phyloP scores from a whole-genome alignment of 1,140 invertebrate species.

The Watersipora subatra region DNA sequence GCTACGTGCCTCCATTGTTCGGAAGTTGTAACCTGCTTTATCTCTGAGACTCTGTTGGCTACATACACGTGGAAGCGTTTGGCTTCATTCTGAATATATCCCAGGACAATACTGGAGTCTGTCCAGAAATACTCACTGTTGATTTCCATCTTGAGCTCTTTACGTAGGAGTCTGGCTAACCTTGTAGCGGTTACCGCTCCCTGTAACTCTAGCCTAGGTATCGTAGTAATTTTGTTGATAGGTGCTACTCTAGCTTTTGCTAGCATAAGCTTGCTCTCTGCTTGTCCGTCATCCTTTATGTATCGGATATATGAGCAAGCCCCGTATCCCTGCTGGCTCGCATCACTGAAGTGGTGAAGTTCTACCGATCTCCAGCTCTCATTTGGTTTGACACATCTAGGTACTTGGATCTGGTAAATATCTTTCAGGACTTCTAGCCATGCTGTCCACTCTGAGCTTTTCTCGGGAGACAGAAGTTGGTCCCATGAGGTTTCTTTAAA shows the following conservation, averaged over 20 bases:
- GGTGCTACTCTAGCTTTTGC: conserved; percentile 1
- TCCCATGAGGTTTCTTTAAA: not conserved
- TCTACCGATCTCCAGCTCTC: not conserved
- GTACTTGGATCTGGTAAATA: not conserved
- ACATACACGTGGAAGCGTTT: conserved; percentile 8
- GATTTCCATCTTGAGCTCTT: conserved; percentile 1
- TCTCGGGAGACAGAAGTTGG: not conserved
- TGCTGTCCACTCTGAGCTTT: not conserved
- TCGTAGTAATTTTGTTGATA: not conserved
- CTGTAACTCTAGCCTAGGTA: not conserved
- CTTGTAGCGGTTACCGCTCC: conserved; percentile 4
- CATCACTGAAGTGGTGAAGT: conserved; percentile 7
- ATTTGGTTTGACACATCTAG: not conserved
- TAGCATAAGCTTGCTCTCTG: not conserved
- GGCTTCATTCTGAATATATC: conserved; percentile 11
- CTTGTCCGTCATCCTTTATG: not conserved
- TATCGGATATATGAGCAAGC: not conserved
- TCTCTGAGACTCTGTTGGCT: conserved; percentile 6
- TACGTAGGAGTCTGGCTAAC: not conserved
- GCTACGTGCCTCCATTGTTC: conserved; percentile 5
- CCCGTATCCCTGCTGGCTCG: not conserved
- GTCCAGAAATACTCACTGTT: not conserved
- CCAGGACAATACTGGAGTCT: conserved; percentile 9
- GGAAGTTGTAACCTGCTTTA: not conserved
- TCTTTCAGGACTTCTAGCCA: conserved; percentile 1